Evolutionary conservation across 2,888 invertebrate genomes (phyloP).

Genomic region (Polymixis lichenea): DNA sequence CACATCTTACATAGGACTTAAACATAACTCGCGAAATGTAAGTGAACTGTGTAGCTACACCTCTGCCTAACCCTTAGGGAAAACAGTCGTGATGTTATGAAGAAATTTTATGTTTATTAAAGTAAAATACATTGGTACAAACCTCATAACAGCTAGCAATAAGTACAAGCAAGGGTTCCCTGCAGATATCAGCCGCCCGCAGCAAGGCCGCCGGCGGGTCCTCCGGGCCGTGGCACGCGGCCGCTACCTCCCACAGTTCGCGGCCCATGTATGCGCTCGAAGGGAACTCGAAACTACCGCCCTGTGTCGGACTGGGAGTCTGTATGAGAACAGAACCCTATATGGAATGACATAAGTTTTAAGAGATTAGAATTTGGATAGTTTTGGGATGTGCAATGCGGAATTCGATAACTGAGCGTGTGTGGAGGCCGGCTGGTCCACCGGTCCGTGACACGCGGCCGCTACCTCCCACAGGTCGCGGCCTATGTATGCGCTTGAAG

Average conservation of each 20-base stretch:
- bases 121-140: constrained; percentile 25
- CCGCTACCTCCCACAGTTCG: constrained; percentile 91
- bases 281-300: constrained; percentile 83
- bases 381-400: not conserved
- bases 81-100: not conserved
- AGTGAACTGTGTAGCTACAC: not conserved
- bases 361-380: not conserved
- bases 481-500: constrained; percentile 83
- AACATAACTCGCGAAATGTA: not conserved
- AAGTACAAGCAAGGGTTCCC: constrained; percentile 91
- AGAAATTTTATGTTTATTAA: not conserved
- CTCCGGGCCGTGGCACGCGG: constrained; percentile 92
- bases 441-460: constrained; percentile 92
- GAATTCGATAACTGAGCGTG: not conserved
- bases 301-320: constrained; percentile 75
- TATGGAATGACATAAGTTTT: constrained; percentile 26
- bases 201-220: constrained; percentile 92
- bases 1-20: not conserved
- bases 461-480: constrained; percentile 91
- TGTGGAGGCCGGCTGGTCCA: constrained; percentile 91
- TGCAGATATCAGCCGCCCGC: constrained; percentile 89
- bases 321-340: constrained; percentile 56
- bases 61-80: not conserved
- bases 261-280: constrained; percentile 83
- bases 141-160: constrained; percentile 94